Conservation (phyloP, 2,888 invertebrate species). For the Melanostoma scalare region DNA sequence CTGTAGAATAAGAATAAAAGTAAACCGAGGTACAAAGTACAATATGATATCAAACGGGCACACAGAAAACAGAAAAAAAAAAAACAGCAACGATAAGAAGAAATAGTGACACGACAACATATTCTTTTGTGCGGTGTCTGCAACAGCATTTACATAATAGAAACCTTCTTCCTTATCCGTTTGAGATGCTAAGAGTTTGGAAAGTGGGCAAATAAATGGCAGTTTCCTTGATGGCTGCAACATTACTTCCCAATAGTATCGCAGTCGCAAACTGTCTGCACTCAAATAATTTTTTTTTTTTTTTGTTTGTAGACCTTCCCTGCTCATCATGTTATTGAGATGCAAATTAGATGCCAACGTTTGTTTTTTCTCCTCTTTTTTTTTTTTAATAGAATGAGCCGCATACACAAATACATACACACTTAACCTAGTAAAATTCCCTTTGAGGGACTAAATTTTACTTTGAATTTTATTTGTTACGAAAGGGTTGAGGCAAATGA, state of each 20-base stretch:
- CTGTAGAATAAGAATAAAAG: constrained; percentile 32
- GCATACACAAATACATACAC: neutral
- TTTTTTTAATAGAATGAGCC: neutral
- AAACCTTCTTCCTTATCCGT: constrained; percentile 44
- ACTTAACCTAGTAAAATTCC: neutral
- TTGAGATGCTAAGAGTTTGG: constrained; percentile 17
- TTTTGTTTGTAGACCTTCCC: constrained; percentile 20
- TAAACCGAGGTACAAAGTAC: constrained; percentile 18
- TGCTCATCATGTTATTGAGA: constrained; percentile 59
- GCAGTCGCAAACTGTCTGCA: constrained; percentile 34
- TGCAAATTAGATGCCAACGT: constrained; percentile 60
- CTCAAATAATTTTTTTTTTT: constrained; percentile 19
- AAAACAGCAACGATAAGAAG: constrained; percentile 26
- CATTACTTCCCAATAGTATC: constrained; percentile 62
- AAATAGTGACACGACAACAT: constrained; percentile 49
- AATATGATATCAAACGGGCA: neutral
- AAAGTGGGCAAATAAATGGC: constrained; percentile 56
- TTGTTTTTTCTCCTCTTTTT: constrained; percentile 9
- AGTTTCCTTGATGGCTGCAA: constrained; percentile 56
- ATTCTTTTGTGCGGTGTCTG: constrained; percentile 55
- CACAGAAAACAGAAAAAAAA: neutral
- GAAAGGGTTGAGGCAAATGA: constrained; percentile 15
- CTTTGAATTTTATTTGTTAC: neutral
- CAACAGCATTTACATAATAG: constrained; percentile 56
- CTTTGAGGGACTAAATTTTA: neutral